Evolutionary conservation across 2,797 vertebrate species (phyloP).

Genomic region (Hylomyscus alleni): DNA sequence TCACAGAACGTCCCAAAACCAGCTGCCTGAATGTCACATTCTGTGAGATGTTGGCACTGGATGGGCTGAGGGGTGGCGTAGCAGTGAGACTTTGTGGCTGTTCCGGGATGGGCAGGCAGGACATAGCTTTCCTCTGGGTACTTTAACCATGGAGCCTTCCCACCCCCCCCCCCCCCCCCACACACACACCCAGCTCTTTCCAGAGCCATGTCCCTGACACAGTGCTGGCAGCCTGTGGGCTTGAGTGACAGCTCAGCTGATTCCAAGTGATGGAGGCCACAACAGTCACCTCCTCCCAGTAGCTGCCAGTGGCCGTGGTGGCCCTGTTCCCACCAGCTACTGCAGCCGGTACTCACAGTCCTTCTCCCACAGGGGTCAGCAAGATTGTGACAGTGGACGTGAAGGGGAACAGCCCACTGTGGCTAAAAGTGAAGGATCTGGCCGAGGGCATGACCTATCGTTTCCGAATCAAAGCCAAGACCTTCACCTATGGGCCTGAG

Average conservation of each 20-base stretch:
- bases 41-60: accelerated
- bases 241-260: accelerated
- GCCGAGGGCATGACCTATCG: slow-evolving; percentile 95
- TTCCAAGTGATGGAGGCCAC: background rate
- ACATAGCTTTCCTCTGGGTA: background rate
- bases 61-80: accelerated
- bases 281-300: background rate
- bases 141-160: accelerated
- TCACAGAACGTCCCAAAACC: background rate
- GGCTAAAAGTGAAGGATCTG: slow-evolving; percentile 97
- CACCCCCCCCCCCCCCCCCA: no score
- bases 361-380: slow-evolving; percentile 94
- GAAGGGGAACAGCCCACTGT: slow-evolving; percentile 95
- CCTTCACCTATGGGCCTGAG: slow-evolving; percentile 96
- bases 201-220: background rate
- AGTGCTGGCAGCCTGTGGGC: accelerated
- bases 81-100: background rate
- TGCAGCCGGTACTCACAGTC: background rate
- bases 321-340: background rate
- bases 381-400: slow-evolving; percentile 99
- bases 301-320: background rate
- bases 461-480: slow-evolving; percentile 96
- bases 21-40: background rate
- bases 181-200: background rate
- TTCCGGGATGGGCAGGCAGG: accelerated